A percentile compares a stretch with the other conserved stretches of the same genome.
These are phyloP conservation scores for Eunapius fragilis DNA, from an alignment of 37 sponge, comb jelly and placozoan genomes.

Conservation along the genomic window DNA sequence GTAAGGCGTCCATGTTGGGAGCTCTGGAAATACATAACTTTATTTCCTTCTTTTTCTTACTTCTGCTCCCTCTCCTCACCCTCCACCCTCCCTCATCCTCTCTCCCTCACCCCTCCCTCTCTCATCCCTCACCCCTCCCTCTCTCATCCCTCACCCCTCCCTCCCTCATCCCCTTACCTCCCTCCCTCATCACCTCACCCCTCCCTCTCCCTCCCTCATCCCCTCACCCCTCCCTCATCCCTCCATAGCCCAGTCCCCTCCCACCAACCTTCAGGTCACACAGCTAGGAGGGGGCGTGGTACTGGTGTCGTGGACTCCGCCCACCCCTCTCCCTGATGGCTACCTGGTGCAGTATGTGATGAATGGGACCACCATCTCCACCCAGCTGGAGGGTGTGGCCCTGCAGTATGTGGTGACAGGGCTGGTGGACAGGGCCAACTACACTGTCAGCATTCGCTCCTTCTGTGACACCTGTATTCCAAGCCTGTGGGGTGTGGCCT, in stretches of 20 bases:
- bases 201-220: background rate
- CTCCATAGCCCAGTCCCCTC: background rate
- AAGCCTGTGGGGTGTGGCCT: background rate
- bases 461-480: conserved; percentile 15
- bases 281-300: conserved; percentile 22
- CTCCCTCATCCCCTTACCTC: background rate
- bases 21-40: background rate
- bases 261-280: background rate
- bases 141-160: background rate
- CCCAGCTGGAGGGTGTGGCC: background rate
- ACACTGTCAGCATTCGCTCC: conserved; percentile 25
- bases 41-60: background rate
- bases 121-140: background rate
- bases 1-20: background rate
- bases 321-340: background rate
- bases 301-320: conserved; percentile 32
- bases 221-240: background rate
- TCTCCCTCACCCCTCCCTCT: background rate
- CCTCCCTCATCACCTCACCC: background rate
- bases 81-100: background rate
- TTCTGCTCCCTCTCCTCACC: background rate
- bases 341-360: conserved; percentile 17
- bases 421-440: background rate
- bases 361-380: background rate
- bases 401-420: background rate